Percentiles rank a stretch among this genome's conserved stretches.
These are phyloP conservation scores for Muscicapa comitata DNA, from an alignment of 2,797 vertebrate genomes.

Conservation along the genomic window DNA sequence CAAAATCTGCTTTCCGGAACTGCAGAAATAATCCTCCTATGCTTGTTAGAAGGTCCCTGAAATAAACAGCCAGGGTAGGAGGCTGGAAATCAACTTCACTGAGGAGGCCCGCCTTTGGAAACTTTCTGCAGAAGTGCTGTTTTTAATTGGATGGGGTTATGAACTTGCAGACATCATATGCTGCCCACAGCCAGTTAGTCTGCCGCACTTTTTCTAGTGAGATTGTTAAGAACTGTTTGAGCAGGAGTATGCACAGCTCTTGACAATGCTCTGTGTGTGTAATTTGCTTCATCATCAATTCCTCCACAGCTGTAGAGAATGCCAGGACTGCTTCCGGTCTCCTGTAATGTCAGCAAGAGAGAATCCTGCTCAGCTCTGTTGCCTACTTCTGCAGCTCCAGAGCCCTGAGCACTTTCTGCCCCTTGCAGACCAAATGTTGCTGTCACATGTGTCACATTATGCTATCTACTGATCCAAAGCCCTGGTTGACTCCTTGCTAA, in stretches of 20 bases:
- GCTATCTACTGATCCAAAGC: accelerated
- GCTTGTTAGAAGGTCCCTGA: not conserved
- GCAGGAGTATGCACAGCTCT: not conserved
- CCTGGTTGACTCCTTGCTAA: not conserved
- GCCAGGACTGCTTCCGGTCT: not conserved
- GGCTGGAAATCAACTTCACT: not conserved
- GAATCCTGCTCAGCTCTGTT: not conserved
- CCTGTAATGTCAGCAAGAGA: not conserved
- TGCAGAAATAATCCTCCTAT: not conserved
- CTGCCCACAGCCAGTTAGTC: not conserved
- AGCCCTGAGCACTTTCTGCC: not conserved
- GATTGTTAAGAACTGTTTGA: not conserved
- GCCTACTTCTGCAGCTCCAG: not conserved
- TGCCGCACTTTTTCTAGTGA: not conserved
- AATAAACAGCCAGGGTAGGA: not conserved
- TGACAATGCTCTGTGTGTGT: not conserved
- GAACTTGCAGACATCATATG: not conserved
- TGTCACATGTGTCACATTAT: accelerated
- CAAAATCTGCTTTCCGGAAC: not conserved
- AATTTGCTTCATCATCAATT: not conserved
- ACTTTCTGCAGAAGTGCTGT: not conserved
- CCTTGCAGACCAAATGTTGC: not conserved
- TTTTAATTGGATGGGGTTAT: slow-evolving; percentile 3
- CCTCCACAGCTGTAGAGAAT: not conserved
- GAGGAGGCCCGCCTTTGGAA: not conserved